These are phyloP conservation scores for Pedicia rivosa DNA, from an alignment of 2,888 invertebrate genomes.

Conservation along the genomic window DNA sequence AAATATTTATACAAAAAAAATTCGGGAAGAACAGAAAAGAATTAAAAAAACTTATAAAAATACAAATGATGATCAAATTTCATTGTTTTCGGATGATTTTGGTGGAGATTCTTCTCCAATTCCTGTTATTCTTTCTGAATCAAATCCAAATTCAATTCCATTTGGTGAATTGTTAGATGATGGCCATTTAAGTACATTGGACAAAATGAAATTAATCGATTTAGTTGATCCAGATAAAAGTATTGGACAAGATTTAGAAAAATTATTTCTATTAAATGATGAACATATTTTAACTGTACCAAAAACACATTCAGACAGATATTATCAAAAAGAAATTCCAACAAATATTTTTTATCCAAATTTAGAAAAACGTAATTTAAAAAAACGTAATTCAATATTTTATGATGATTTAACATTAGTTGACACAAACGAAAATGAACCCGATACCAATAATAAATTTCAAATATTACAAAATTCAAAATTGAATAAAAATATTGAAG, in stretches of 20 bases:
- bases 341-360: no score
- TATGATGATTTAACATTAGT: constrained; percentile 14
- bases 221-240: constrained; percentile 9
- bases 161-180: constrained; percentile 11
- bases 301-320: no score
- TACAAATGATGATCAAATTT: no score
- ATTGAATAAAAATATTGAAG: no score
- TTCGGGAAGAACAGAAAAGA: background rate
- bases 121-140: no score
- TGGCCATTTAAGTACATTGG: constrained; percentile 12
- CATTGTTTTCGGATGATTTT: no score
- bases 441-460: no score
- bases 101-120: no score
- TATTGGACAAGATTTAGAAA: constrained; percentile 5
- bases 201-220: constrained; percentile 14
- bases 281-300: constrained; percentile 5
- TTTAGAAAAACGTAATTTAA: no score
- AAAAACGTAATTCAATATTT: constrained; percentile 11
- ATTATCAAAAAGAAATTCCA: no score
- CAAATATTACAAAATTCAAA: no score
- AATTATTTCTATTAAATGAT: constrained; percentile 9
- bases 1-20: background rate
- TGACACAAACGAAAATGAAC: constrained; percentile 8
- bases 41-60: background rate
- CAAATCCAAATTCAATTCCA: constrained; percentile 9